These are phyloP conservation scores for Caloenas nicobarica DNA, from an alignment of 2,113 vertebrate species.

Conservation along the genomic window DNA sequence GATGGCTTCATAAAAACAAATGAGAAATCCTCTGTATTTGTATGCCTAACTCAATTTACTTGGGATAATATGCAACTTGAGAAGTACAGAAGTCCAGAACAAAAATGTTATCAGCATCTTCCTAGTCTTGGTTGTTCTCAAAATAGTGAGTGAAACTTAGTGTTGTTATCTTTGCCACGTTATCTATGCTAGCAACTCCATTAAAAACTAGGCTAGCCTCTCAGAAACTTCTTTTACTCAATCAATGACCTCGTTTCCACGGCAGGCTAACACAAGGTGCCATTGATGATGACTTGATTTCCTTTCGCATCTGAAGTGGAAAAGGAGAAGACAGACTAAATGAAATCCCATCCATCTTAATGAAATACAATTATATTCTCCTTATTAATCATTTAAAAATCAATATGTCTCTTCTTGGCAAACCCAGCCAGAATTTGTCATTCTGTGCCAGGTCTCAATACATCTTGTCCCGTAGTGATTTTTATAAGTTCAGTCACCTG, in stretches of 20 bases:
- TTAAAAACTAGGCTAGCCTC: constrained; percentile 74
- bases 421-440: constrained; percentile 96
- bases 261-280: constrained; percentile 89
- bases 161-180: constrained; percentile 35
- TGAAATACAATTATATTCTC: constrained; percentile 99
- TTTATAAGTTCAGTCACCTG: constrained; percentile 97
- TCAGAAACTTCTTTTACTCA: constrained; percentile 78
- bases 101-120: neutral
- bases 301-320: constrained; percentile 92
- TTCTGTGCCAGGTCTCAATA: constrained; percentile 89
- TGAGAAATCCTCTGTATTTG: neutral
- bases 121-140: neutral
- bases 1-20: neutral
- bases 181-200: constrained; percentile 69
- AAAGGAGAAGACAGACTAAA: constrained; percentile 97
- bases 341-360: constrained; percentile 99
- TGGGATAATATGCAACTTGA: neutral
- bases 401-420: constrained; percentile 98
- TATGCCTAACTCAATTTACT: neutral
- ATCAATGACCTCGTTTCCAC: constrained; percentile 92
- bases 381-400: constrained; percentile 99
- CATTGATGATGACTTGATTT: constrained; percentile 93
- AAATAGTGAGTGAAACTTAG: neutral
- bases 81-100: neutral
- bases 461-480: constrained; percentile 93